Percentiles rank a stretch among this genome's conserved stretches.
phyloP scores from a whole-genome alignment of 1,140 invertebrate genomes.

The Drosophila murphyi region DNA sequence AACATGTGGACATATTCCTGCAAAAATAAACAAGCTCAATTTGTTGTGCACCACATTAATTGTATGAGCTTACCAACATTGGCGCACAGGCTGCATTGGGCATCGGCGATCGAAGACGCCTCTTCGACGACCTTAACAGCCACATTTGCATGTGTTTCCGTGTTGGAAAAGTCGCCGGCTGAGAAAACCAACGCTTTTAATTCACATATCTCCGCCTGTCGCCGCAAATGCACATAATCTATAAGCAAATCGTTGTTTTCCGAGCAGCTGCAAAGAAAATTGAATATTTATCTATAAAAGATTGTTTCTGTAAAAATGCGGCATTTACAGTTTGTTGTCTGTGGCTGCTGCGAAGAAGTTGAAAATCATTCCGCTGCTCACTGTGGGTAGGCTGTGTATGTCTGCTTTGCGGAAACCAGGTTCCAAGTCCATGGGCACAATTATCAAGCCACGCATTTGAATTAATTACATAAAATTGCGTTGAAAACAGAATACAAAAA shows the following conservation, averaged over 20 bases:
- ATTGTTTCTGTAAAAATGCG: background rate
- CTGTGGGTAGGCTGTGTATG: slow-evolving; percentile 62
- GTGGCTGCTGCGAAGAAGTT: slow-evolving; percentile 54
- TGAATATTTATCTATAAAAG: background rate
- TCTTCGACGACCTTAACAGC: slow-evolving; percentile 55
- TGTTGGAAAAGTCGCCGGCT: slow-evolving; percentile 48
- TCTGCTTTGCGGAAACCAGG: slow-evolving; percentile 73
- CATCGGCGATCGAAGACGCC: slow-evolving; percentile 41
- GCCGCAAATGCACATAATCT: slow-evolving; percentile 73
- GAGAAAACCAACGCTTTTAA: slow-evolving; percentile 66
- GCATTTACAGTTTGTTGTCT: slow-evolving; percentile 54
- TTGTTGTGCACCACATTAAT: background rate
- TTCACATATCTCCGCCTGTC: slow-evolving; percentile 53
- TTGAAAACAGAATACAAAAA: background rate
- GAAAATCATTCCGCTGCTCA: slow-evolving; percentile 68
- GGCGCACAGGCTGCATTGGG: slow-evolving; percentile 59
- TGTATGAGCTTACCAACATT: slow-evolving; percentile 21
- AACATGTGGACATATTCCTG: slow-evolving; percentile 67
- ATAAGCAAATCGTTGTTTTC: slow-evolving; percentile 63
- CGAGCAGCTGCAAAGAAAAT: slow-evolving; percentile 27
- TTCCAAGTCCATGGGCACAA: slow-evolving; percentile 77
- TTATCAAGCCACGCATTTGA: slow-evolving; percentile 64
- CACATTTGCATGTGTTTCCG: slow-evolving; percentile 68
- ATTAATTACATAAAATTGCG: background rate
- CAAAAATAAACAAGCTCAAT: background rate